Evolutionary conservation across 2,888 invertebrate species (phyloP), one percentile per base, ranked within the genome.

Genomic region (Sarcophaga variegata): DNA sequence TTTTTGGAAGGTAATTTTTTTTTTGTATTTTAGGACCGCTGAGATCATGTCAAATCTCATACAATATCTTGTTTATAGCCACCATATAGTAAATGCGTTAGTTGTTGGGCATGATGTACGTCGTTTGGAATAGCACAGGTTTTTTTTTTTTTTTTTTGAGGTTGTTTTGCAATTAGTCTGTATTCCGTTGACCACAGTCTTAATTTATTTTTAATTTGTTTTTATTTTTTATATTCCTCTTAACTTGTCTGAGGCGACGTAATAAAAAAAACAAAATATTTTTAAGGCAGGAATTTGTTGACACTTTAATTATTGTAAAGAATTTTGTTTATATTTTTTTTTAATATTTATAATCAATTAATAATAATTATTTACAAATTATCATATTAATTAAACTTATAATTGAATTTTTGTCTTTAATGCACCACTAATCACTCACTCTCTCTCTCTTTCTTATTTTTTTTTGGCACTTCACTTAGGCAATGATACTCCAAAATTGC

Each of bases 181-280:
- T 37, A 37, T 37, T 8, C 8, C 59, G 37, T 54, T 62, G 4
- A 25, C 63, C 74, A 27, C 22, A 64, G 70, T 76, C 80, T 76
- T 70, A 70, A 71, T 45, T 66, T 80, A 85, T 81, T 76, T 81
- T 72, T 81, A 85, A 77, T 62, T 81, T 67, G 54, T 22, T 22
- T 62, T 66, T 20, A 10, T 20, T n/a, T n/a, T 62, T 17, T 20
- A 1, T 62, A 22, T 20, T 62, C n/a, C n/a, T 70, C 14, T 70
- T 78, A 59, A 22, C 72, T 49, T 59, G 62, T 69, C 64, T 74
- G 27, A 37, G 22, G 67, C 12, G 27, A 49, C 54, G 25, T 37
- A 5, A 54, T 54, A 3, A 80, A 59, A 54, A 27, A 54, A 62
- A 27, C 22, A 64, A 17, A 60, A 54, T 0, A 75, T 49, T 54